Evolutionary conservation across 2,797 vertebrate species (phyloP), one percentile per base, ranked within the genome.

Genomic region (Parauchenoglanis punctatus): DNA sequence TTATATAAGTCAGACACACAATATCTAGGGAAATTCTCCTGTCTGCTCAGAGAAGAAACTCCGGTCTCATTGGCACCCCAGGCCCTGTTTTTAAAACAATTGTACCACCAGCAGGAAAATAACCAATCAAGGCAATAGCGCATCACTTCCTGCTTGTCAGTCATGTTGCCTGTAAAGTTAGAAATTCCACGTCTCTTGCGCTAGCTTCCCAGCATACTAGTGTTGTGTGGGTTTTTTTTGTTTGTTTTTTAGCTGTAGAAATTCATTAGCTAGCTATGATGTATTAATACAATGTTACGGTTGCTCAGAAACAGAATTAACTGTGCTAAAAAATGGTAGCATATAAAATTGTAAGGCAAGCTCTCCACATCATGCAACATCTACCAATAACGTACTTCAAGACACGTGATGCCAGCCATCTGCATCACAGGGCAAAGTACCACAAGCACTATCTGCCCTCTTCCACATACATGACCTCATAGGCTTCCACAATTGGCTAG

Each of bases 121-220:
- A 68, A 28, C n/a, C 65, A 68, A 70, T 72, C 68, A 72, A 2
- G n/a, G 28, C 25, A 25, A 10, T 25, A 65, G 25, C 40, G 44
- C 25, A 20, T 31, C 54, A 80, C 31, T 80, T 80, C 77, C 77
- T 59, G 77, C 31, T 58, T 10, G 76, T 58, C 52, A 78, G 54
- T 35, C 76, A 35, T 35, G 76, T 35, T 58, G 17, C 1, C 28
- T 56, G 52, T 56, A 58, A 56, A n/a, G 49, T 49, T 1, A 15
- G 31, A 40, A 70, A 40, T 31, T 35, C 28, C 15, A 18, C 31
- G 1, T 1, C 18, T 49, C 46, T 52, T 78, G 28, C 2, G 5
- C 54, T 20, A 58, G 31, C n/a, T 35, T 78, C 17, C 8, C 10
- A 15, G n/a, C 7, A 20, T 10, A 49, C 44, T 25, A 20, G 35